Evolutionary conservation across 2,797 vertebrate species (phyloP), one percentile per base, ranked within the genome.

Genomic region (Sarcoramphus papa): DNA sequence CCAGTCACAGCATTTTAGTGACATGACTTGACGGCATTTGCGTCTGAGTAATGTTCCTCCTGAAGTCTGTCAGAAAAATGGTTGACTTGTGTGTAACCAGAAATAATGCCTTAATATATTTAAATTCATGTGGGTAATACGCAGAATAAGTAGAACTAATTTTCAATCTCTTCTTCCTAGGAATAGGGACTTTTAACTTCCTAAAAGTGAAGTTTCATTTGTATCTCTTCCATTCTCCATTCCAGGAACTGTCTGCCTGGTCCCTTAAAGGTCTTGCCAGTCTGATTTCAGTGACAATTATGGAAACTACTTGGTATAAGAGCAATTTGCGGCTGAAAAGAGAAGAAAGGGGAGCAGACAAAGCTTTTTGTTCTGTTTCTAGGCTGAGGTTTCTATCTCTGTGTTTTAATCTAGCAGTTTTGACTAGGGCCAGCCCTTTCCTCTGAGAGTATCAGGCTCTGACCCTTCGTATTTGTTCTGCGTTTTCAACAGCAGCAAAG

Each of bases 401-500:
- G 21, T 21, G 2, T 85, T 86, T 91, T 77, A 79, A 77, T 74
- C 8, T 47, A 57, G 48, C 53, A 80, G 27, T 57, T 92, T 77
- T 92, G 31, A 59, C 31, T 41, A 20, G 31, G 43, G 18, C 16
- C 17, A 85, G 37, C 37, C 24, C 18, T 87, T 60, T 95, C 25
- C 6, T 77, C 57, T 70, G 60, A 76, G 82, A 89, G 45, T 83
- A 88, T 72, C 69, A 70, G 54, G 41, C 51, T 84, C 62, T 78
- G 59, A 86, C 35, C 8, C 15, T 90, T 85, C 65, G 17, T 88
- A 82, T 88, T 93, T 92, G 33, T 93, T 69, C 51, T 90, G 31
- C 15, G 2, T 93, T 95, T 94, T 83, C 88, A 93, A 43, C 68
- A 92, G 82, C 84, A 92, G n/a, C 74, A 68, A 64, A 95, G 37